These are phyloP conservation scores for Circaetus gallicus DNA, from an alignment of 2,113 vertebrate genomes.

Conservation along the genomic window DNA sequence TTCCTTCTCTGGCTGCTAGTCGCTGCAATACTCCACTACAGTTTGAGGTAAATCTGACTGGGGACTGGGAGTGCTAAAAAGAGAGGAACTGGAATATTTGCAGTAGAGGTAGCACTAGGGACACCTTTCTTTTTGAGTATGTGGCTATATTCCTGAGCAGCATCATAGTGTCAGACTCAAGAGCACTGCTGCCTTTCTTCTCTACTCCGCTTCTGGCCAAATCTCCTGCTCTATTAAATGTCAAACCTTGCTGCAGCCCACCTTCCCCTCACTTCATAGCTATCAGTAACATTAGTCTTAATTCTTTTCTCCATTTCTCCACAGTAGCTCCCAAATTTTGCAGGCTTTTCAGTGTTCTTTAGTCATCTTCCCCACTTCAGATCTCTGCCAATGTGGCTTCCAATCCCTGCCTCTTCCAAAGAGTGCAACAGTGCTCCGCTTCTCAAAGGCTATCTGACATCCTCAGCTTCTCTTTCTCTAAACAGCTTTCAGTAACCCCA, in stretches of 20 bases:
- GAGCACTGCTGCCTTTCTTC: not conserved
- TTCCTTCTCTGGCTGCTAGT: conserved; percentile 89
- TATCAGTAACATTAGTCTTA: not conserved
- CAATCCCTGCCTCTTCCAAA: not conserved
- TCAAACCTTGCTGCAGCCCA: not conserved
- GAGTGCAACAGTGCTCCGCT: not conserved
- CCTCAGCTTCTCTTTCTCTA: not conserved
- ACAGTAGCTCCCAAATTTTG: not conserved
- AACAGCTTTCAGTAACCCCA: not conserved
- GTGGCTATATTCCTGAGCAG: not conserved
- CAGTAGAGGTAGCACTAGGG: not conserved
- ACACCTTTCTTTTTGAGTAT: not conserved
- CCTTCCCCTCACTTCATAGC: not conserved
- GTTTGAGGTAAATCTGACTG: conserved; percentile 85
- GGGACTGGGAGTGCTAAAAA: not conserved
- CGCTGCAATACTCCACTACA: conserved; percentile 98
- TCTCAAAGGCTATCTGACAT: not conserved
- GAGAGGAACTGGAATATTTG: not conserved
- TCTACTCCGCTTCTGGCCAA: not conserved
- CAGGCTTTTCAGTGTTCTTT: not conserved
- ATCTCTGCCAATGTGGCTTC: not conserved
- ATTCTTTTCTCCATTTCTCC: not conserved
- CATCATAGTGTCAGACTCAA: not conserved
- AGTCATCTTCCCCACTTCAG: not conserved
- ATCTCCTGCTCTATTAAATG: not conserved